Conservation (phyloP, 2,113 vertebrate genomes). For the Dicentrarchus labrax region DNA sequence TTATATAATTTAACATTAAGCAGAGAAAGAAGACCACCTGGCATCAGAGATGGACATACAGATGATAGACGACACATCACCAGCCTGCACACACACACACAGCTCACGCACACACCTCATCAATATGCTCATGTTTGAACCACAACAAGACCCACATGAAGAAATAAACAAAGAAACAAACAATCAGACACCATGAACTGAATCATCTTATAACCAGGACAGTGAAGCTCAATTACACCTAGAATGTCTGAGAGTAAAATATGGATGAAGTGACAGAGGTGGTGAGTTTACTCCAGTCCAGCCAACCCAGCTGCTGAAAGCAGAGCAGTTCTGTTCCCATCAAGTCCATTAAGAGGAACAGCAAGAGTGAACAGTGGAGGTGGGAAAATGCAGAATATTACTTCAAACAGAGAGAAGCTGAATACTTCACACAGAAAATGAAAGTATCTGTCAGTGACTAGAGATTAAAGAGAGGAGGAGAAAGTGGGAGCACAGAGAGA, state of each 20-base stretch:
- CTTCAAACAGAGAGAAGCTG: not conserved
- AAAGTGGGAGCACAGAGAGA: too few relatives aligned
- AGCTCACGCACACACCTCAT: not conserved
- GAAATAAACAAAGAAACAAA: too few relatives aligned
- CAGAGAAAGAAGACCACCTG: too few relatives aligned
- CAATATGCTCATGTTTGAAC: too few relatives aligned
- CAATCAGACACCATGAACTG: not conserved
- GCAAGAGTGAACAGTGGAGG: not conserved
- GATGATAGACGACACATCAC: not conserved
- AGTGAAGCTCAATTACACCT: not conserved
- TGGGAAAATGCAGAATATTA: not conserved
- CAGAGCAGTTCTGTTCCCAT: not conserved
- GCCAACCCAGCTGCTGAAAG: not conserved
- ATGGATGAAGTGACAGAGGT: not conserved
- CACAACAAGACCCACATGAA: too few relatives aligned
- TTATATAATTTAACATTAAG: not conserved
- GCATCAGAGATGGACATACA: not conserved
- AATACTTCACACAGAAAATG: not conserved
- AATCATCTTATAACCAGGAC: not conserved
- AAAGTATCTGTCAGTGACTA: slow-evolving; percentile 7
- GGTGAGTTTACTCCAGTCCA: not conserved
- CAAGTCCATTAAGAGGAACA: not conserved
- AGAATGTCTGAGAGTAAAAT: not conserved
- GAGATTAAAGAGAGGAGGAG: not conserved
- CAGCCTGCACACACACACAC: not conserved